Conservation (phyloP, 2,797 vertebrate species). For the Channallabes apus region DNA sequence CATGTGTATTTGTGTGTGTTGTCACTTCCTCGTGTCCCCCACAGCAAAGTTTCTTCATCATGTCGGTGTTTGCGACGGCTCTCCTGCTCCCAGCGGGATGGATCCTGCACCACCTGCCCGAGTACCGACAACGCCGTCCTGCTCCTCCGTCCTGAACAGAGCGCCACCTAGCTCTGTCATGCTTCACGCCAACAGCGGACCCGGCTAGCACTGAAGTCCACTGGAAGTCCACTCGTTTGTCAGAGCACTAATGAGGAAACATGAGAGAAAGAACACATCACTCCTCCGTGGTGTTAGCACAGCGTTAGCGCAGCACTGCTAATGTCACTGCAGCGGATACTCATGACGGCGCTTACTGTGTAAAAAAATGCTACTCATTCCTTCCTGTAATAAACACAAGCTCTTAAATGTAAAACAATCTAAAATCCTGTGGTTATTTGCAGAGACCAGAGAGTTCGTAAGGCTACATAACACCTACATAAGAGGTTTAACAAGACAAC, state of each 20-base stretch:
- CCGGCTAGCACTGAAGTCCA: constrained; percentile 30
- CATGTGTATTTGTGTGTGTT: background rate
- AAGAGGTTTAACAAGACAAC: background rate
- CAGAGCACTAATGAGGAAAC: background rate
- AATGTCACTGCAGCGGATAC: constrained; percentile 30
- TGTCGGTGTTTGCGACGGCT: constrained; percentile 72
- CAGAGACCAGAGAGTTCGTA: background rate
- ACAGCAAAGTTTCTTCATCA: constrained; percentile 78
- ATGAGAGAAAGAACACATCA: background rate
- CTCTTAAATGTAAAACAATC: background rate
- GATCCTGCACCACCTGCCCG: constrained; percentile 77
- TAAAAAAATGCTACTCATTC: constrained; percentile 21
- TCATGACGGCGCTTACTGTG: constrained; percentile 30
- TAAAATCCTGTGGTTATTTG: background rate
- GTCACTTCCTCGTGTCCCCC: constrained; percentile 30
- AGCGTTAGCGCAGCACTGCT: constrained; percentile 43
- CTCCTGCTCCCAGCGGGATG: constrained; percentile 78
- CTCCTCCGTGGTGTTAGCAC: constrained; percentile 43
- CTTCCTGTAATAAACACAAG: constrained; percentile 42
- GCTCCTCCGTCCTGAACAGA: constrained; percentile 41
- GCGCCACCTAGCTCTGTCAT: background rate
- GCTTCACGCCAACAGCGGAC: constrained; percentile 9
- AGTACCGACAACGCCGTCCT: constrained; percentile 65
- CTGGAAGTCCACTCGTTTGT: background rate
- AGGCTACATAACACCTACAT: background rate